These are phyloP conservation scores for Eurosta solidaginis DNA, from an alignment of 1,140 invertebrate species.

Conservation along the genomic window DNA sequence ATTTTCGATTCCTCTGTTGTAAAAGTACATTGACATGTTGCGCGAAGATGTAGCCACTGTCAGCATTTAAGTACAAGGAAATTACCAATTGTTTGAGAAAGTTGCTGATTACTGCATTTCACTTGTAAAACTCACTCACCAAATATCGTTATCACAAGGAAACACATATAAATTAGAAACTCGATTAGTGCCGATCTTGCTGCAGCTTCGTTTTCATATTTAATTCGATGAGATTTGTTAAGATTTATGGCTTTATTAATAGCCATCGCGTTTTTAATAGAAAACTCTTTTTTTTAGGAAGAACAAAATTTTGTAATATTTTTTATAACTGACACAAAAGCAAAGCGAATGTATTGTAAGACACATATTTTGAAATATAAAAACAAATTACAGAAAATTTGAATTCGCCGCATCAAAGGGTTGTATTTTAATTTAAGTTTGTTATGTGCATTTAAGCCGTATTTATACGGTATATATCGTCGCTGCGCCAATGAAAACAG, in stretches of 20 bases:
- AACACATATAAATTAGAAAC: conserved; percentile 47
- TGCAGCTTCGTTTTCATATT: conserved; percentile 28
- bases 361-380: too few relatives aligned
- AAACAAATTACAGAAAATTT: too few relatives aligned
- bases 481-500: too few relatives aligned
- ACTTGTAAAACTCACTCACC: conserved; percentile 37
- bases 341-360: neutral
- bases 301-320: neutral
- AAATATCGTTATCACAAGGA: conserved; percentile 46
- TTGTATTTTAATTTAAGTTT: too few relatives aligned
- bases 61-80: too few relatives aligned
- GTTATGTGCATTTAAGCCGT: too few relatives aligned
- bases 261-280: neutral
- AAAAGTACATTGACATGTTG: conserved; percentile 52
- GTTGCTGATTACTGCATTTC: neutral
- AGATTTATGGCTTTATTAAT: neutral
- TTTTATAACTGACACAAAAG: neutral
- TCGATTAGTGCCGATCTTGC: conserved; percentile 26
- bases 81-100: neutral
- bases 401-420: too few relatives aligned
- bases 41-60: conserved; percentile 46
- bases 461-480: too few relatives aligned
- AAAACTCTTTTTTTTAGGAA: neutral
- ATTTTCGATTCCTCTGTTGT: conserved; percentile 47
- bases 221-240: neutral